phyloP scores from a whole-genome alignment of 2,113 vertebrate species.

The Phainopepla nitens region DNA sequence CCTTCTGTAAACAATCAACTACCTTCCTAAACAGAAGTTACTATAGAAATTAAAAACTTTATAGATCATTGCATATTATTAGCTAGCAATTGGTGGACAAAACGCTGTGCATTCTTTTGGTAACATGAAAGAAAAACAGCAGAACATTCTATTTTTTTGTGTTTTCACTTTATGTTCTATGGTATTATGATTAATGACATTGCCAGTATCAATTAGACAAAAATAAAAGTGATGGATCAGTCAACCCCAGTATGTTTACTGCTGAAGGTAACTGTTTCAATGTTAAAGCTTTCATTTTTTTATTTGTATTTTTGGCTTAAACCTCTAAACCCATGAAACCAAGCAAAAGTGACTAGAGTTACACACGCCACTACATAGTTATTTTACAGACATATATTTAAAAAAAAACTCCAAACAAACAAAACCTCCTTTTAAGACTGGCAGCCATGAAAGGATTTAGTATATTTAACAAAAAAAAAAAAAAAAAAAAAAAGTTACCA shows the following conservation, averaged over 20 bases:
- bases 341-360: neutral
- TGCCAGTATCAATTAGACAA: neutral
- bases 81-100: neutral
- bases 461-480: neutral
- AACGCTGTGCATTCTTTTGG: neutral
- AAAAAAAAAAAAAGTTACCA: neutral
- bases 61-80: neutral
- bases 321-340: neutral
- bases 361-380: neutral
- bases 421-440: neutral
- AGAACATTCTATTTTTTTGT: neutral
- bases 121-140: neutral
- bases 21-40: neutral
- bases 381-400: neutral
- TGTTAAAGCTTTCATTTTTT: neutral
- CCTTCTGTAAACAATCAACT: neutral
- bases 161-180: neutral
- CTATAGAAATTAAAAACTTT: neutral
- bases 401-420: neutral
- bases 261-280: neutral
- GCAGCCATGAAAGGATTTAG: neutral
- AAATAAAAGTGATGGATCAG: neutral
- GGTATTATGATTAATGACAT: neutral
- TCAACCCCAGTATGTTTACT: neutral
- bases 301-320: neutral